A percentile compares a stretch with the other conserved stretches of the same genome.
These are phyloP conservation scores for Drosophila sp. DNA, from an alignment of 1,140 invertebrate species.

Conservation along the genomic window DNA sequence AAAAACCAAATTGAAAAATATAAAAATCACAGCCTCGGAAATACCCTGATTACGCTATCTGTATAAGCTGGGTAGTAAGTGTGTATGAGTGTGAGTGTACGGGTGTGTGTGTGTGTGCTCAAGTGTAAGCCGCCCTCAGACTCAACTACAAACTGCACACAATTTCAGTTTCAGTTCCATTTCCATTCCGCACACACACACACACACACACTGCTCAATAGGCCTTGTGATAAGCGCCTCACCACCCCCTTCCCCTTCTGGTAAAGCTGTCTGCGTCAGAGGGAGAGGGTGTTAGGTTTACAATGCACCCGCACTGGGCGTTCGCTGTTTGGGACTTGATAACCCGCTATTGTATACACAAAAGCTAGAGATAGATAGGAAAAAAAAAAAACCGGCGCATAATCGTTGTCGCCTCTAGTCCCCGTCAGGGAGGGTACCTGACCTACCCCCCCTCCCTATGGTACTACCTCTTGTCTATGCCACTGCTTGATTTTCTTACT, in stretches of 20 bases:
- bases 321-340: slow-evolving; percentile 75
- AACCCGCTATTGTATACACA: slow-evolving; percentile 80
- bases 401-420: slow-evolving; percentile 51
- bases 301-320: slow-evolving; percentile 49
- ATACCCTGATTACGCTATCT: slow-evolving; percentile 82
- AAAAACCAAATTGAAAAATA: slow-evolving; percentile 76
- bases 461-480: not conserved
- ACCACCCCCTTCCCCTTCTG: not conserved
- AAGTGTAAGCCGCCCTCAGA: slow-evolving; percentile 57
- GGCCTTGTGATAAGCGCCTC: slow-evolving; percentile 53
- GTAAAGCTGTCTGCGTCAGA: not conserved
- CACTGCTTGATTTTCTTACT: slow-evolving; percentile 36
- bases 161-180: slow-evolving; percentile 38
- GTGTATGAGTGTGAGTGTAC: slow-evolving; percentile 42
- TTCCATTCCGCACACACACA: slow-evolving; percentile 38
- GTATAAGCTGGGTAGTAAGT: slow-evolving; percentile 47
- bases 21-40: slow-evolving; percentile 82
- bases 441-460: not conserved
- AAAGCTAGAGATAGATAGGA: no score
- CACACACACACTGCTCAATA: slow-evolving; percentile 39
- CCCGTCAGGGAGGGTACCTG: no score
- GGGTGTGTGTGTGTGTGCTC: slow-evolving; percentile 39
- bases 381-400: slow-evolving; percentile 71
- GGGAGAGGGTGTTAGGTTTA: slow-evolving; percentile 10
- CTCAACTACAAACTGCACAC: slow-evolving; percentile 27